Conservation (phyloP, 2,797 vertebrate genomes). For the Chiloscyllium punctatum region DNA sequence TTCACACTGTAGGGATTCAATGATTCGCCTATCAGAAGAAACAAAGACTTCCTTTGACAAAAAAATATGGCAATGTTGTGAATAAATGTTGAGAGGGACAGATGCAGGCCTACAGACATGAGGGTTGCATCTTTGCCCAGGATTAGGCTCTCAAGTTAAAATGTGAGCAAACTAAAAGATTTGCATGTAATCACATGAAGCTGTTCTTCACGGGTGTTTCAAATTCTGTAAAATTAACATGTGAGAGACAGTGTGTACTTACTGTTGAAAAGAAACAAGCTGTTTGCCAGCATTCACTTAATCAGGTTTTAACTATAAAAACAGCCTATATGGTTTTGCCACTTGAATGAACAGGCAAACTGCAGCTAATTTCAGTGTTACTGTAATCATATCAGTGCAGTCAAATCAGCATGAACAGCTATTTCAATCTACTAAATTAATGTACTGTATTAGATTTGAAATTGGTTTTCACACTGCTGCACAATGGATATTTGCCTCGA, state of each 20-base stretch:
- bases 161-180: background rate
- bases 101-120: background rate
- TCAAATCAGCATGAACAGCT: conserved; percentile 13
- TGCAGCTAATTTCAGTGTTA: conserved; percentile 21
- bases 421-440: conserved; percentile 32
- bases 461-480: conserved; percentile 18
- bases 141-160: background rate
- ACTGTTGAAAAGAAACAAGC: background rate
- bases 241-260: background rate
- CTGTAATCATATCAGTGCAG: conserved; percentile 15
- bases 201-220: background rate
- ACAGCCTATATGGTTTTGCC: background rate
- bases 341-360: conserved; percentile 18
- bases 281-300: conserved; percentile 10
- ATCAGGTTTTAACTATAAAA: background rate
- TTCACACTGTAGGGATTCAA: no score
- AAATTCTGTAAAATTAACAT: background rate
- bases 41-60: background rate
- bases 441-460: background rate
- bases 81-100: background rate
- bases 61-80: no score
- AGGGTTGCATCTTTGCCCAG: no score
- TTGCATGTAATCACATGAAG: background rate
- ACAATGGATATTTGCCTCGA: background rate
- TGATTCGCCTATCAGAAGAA: background rate